A percentile compares a stretch with the other conserved stretches of the same genome.
Evolutionary conservation across 2,113 vertebrate genomes (phyloP).

Genomic region (Procavia capensis): DNA sequence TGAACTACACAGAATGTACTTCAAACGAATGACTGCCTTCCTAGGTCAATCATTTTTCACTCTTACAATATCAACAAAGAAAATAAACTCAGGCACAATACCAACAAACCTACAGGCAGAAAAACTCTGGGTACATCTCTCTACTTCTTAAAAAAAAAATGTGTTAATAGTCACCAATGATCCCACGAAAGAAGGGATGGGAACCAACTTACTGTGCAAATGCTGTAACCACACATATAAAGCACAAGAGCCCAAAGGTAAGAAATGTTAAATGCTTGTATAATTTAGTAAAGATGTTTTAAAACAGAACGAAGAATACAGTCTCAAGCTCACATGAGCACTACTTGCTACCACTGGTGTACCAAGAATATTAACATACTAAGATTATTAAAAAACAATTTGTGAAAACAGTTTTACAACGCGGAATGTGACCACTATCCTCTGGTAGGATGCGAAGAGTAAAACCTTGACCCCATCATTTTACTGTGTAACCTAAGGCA

Average conservation of each 20-base stretch:
- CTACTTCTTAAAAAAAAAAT: background rate
- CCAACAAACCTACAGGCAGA: background rate
- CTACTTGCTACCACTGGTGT: background rate
- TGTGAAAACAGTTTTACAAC: conserved; percentile 39
- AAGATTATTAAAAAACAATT: conserved; percentile 11
- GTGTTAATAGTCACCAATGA: conserved; percentile 36
- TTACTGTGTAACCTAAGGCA: conserved; percentile 20
- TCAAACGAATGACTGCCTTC: background rate
- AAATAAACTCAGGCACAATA: conserved; percentile 34
- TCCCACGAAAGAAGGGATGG: conserved; percentile 21
- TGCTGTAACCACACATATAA: conserved; percentile 38
- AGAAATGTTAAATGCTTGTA: conserved; percentile 11
- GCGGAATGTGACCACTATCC: background rate
- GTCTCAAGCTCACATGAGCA: background rate
- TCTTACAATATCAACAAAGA: conserved; percentile 19
- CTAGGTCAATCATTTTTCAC: background rate
- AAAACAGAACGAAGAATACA: conserved; percentile 6
- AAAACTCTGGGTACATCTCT: conserved; percentile 42
- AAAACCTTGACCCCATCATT: conserved; percentile 3
- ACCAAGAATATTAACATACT: background rate
- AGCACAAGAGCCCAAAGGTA: conserved; percentile 5
- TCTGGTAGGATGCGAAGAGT: background rate
- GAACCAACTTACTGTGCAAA: conserved; percentile 51
- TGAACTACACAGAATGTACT: background rate
- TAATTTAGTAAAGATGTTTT: conserved; percentile 37